Base-by-base conservation (phyloP, 1,140 invertebrate species). In the Hyphantria cunea region DNA sequence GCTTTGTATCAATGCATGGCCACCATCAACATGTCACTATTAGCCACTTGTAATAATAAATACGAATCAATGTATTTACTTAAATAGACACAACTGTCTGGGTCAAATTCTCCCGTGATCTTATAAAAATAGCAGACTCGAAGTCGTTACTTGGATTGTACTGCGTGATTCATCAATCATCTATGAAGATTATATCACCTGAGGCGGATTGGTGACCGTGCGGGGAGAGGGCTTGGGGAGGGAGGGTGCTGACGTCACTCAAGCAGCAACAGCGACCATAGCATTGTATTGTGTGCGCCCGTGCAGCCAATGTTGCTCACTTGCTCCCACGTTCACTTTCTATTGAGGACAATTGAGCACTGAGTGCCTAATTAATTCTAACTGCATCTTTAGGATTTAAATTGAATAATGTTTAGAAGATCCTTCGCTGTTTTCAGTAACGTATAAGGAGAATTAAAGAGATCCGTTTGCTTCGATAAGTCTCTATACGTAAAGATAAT, bases 241-340 rank as follows among this genome's bases (percentile, higher is more conserved):
- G 69, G 60, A 49, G 44, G 25, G 15, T 56, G 15, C 14, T 78
- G 79, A 78, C 73, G 75, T 80, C 77, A 76, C 17, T 25, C 17
- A 3, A 25, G 17, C 17, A 56, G 54, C 54, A 47, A 12, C 42
- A 42, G 34, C 6, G 41, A 13, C 33, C 44, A 42, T 17, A 54
- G 68, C 62, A 50, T 64, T 25, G 17, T n/a, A n/a, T 39, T 39
- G n/a, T 68, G 59, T 50, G 34, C 48, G 48, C 63, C 66, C 49
- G 31, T 63, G 37, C 74, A 67, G 59, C 69, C 72, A 65, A 59
- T 52, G 47, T 67, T 39, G 44, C 75, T 72, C 75, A 75, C 81
- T 67, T 39, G 55, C 75, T 72, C 77, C 77, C 81, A 84, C 81
- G 75, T 80, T 84, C 81, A 78, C 81, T 84, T 84, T 84, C 81